Percentiles rank a stretch among this genome's conserved stretches.
Evolutionary conservation across 2,797 vertebrate species (phyloP).

Genomic region (Sebastes melanostomus): DNA sequence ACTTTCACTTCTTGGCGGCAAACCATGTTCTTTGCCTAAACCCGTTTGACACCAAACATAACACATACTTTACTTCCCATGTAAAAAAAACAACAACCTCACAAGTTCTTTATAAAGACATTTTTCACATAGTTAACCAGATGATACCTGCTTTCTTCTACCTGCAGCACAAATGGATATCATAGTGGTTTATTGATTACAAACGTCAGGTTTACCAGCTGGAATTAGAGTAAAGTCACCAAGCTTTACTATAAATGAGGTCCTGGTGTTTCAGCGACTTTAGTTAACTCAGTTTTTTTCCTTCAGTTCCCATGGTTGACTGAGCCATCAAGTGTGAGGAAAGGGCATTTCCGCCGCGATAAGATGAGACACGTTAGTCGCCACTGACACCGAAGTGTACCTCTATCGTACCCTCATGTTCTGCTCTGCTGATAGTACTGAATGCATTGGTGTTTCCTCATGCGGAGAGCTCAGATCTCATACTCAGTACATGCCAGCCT

Average conservation of each 20-base stretch:
- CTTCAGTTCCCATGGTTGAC: constrained; percentile 22
- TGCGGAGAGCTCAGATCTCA: constrained; percentile 46
- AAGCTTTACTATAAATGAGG: background rate
- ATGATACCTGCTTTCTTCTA: too few species aligned
- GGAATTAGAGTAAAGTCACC: background rate
- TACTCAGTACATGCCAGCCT: background rate
- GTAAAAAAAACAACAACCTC: background rate
- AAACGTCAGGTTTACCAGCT: background rate
- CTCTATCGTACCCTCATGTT: constrained; percentile 69
- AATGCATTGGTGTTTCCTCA: constrained; percentile 55
- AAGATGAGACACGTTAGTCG: constrained; percentile 41
- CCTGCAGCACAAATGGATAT: background rate
- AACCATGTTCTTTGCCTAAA: background rate
- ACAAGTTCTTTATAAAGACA: background rate
- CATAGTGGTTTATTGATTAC: background rate
- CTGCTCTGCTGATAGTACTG: constrained; percentile 59
- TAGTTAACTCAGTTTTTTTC: background rate
- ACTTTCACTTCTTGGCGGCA: too few species aligned
- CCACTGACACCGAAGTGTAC: constrained; percentile 4
- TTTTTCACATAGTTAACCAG: background rate
- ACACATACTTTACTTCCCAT: background rate
- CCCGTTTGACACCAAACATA: background rate
- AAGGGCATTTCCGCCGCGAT: constrained; percentile 47
- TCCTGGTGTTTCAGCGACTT: background rate
- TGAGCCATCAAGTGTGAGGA: constrained; percentile 44